Conservation (phyloP, 1,140 invertebrate species). For the Amphibalanus amphitrite region DNA sequence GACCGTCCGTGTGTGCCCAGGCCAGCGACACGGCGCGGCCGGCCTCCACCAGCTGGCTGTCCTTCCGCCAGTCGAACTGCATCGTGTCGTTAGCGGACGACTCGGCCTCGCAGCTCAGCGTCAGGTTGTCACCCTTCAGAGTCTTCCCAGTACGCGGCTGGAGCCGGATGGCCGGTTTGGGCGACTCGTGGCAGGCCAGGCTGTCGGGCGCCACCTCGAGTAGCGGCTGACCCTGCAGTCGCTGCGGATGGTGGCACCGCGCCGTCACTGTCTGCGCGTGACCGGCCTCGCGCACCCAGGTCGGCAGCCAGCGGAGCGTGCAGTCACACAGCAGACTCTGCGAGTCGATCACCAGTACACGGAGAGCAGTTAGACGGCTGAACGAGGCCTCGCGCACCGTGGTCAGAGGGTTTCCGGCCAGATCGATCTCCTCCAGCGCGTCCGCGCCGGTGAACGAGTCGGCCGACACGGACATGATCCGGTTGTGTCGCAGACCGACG, state of each 20-base stretch:
- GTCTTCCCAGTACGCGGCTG: conserved; percentile 60
- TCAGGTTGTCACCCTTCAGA: conserved; percentile 65
- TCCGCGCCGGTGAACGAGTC: conserved; percentile 11
- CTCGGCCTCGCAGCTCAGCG: conserved; percentile 57
- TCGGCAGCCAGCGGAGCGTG: conserved; percentile 55
- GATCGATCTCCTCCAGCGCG: conserved; percentile 48
- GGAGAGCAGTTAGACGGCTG: conserved; percentile 42
- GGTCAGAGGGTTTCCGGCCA: conserved; percentile 60
- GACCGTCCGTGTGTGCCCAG: conserved; percentile 1
- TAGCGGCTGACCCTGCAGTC: conserved; percentile 45
- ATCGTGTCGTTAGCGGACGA: conserved; percentile 40
- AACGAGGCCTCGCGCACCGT: conserved; percentile 53
- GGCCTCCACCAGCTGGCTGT: conserved; percentile 14
- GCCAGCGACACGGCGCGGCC: conserved; percentile 2
- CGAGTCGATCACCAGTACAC: conserved; percentile 44
- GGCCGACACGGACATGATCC: conserved; percentile 16
- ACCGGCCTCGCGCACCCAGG: conserved; percentile 41
- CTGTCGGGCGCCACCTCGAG: conserved; percentile 11
- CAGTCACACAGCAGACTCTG: conserved; percentile 68
- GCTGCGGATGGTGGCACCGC: conserved; percentile 57
- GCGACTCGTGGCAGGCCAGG: conserved; percentile 34
- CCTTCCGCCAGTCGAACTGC: conserved; percentile 15
- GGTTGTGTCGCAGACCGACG: conserved; percentile 44
- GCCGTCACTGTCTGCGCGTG: conserved; percentile 32
- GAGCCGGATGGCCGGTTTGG: conserved; percentile 64